Evolutionary conservation across 2,888 invertebrate genomes (phyloP), one percentile per base, ranked within the genome.

Genomic region (Acleris laterana): DNA sequence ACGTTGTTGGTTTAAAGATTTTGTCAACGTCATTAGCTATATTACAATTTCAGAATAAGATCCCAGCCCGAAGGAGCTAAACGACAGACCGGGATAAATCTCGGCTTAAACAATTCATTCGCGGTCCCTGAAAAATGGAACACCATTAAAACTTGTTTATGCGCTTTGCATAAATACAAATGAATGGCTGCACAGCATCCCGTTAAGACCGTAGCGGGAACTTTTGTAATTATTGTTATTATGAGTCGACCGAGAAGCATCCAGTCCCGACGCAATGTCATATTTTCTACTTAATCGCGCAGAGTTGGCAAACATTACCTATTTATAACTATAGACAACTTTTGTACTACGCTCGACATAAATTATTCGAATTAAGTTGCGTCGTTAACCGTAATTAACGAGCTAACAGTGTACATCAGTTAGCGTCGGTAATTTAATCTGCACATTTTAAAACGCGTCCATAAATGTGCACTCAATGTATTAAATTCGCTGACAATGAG

Each of bases 221-320:
- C 82, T 93, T 92, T 89, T 79, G 89, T 87, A 90, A 90, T 91
- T 90, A 91, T 88, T 87, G 84, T 88, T 88, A 90, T 90, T 89
- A 90, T 82, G 86, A 85, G 81, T 77, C 81, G 84, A 87, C 85
- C 81, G 84, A 85, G 84, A 82, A 84, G 82, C 87, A 84, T 84
- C 83, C 81, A 82, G 80, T 73, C 84, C 78, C 84, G 81, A 81
- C 81, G 77, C 73, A 72, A 76, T 78, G 80, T 88, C 86, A 89
- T 92, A 91, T 89, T 91, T 90, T 81, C 88, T 87, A 88, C 85
- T 91, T 90, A 89, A 88, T 88, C 81, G 85, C 78, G 73, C 80
- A 65, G 81, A 87, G 86, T 86, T 88, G 81, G 80, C 81, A 80
- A 82, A 85, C 82, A 81, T 82, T 71, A 66, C 68, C 68, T 71